A percentile compares a stretch with the other conserved stretches of the same genome.
Conservation (phyloP, 35 echinoderm and acorn worm species). For the Heliocidaris erythrogramma region DNA sequence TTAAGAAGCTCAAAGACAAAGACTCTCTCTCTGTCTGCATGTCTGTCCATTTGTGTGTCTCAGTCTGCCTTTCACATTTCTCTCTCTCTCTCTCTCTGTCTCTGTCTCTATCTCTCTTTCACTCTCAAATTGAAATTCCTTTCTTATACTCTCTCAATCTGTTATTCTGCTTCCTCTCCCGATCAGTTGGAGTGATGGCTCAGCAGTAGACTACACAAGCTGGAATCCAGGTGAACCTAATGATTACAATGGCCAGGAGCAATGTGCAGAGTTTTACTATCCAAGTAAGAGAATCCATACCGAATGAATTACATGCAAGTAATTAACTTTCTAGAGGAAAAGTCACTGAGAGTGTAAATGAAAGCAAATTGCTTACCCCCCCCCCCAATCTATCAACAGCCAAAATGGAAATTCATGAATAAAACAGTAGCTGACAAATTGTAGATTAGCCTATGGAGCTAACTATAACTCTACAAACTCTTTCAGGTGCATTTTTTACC, state of each 20-base stretch:
- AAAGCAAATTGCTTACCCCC: neutral
- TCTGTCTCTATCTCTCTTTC: too few species aligned
- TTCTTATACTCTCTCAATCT: neutral
- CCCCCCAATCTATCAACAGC: neutral
- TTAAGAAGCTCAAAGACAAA: neutral
- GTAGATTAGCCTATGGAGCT: too few species aligned
- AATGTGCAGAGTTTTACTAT: conserved; percentile 57
- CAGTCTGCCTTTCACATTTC: too few species aligned
- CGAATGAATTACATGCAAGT: neutral
- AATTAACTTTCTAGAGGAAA: neutral
- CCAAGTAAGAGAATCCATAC: neutral
- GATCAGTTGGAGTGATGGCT: conserved; percentile 55
- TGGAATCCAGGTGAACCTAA: conserved; percentile 57
- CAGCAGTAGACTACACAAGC: conserved; percentile 50
- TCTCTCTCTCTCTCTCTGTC: too few species aligned
- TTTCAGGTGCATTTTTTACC: too few species aligned
- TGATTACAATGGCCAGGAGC: conserved; percentile 64
- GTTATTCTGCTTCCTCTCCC: neutral
- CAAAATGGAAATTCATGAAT: neutral
- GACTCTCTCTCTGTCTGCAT: too few species aligned
- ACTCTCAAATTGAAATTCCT: neutral
- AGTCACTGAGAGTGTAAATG: neutral
- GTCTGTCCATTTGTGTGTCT: too few species aligned
- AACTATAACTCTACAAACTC: neutral
- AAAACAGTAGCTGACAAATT: neutral